phyloP scores from a whole-genome alignment of 2,888 invertebrate species.

The Polydrusus cervinus region DNA sequence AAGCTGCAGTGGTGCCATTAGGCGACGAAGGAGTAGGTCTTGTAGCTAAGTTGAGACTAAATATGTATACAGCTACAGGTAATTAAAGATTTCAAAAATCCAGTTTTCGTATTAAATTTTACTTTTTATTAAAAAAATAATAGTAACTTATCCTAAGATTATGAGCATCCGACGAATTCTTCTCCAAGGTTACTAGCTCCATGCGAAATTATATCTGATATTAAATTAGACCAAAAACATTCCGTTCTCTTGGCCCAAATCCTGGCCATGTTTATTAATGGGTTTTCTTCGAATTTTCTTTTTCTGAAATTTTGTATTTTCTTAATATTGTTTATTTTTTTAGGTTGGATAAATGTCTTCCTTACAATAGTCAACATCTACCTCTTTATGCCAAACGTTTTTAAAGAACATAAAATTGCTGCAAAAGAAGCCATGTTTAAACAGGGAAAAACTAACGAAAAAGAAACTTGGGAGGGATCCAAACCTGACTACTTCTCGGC shows the following conservation, averaged over 20 bases:
- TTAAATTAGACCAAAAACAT: no score
- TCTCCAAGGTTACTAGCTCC: no score
- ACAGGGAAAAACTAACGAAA: constrained; percentile 82
- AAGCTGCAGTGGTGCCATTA: constrained; percentile 86
- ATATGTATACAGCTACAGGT: constrained; percentile 87
- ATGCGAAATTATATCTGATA: no score
- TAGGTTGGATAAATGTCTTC: constrained; percentile 87
- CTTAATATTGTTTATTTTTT: neutral
- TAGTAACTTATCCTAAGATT: no score
- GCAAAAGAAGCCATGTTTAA: constrained; percentile 85
- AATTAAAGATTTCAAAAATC: constrained; percentile 61
- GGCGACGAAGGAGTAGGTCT: constrained; percentile 78
- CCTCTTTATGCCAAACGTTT: constrained; percentile 83
- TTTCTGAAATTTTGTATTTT: no score
- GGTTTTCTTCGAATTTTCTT: no score
- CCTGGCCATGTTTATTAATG: no score
- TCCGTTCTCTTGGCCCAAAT: no score
- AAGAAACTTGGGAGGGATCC: constrained; percentile 81
- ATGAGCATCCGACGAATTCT: no score
- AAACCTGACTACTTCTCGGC: constrained; percentile 85
- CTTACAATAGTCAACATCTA: constrained; percentile 82
- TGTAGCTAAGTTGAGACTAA: constrained; percentile 76
- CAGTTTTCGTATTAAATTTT: no score
- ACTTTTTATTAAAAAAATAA: no score
- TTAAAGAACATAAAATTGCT: constrained; percentile 85